These are phyloP conservation scores for Vanacampus margaritifer DNA, from an alignment of 2,113 vertebrate species.

Conservation along the genomic window DNA sequence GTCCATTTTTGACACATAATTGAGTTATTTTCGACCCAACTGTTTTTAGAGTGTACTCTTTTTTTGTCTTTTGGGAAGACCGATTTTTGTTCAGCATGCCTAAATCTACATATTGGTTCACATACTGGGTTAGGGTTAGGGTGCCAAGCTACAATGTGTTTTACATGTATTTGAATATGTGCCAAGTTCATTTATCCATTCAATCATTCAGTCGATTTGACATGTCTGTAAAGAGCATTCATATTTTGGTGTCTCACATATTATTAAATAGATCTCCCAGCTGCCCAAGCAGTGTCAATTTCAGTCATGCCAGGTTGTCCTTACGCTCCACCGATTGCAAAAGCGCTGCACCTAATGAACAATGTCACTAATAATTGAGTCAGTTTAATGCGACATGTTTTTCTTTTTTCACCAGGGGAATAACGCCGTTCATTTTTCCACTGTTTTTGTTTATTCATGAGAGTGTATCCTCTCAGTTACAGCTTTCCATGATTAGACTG, in stretches of 20 bases:
- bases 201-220: slow-evolving; percentile 12
- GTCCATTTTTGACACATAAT: too few relatives aligned
- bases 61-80: not conserved
- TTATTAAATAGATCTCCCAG: slow-evolving; percentile 27
- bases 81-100: not conserved
- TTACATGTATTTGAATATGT: not conserved
- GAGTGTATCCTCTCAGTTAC: slow-evolving; percentile 53
- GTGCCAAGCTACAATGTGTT: slow-evolving; percentile 12
- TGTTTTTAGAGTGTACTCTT: too few relatives aligned
- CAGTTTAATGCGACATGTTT: slow-evolving; percentile 24
- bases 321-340: slow-evolving; percentile 33
- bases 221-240: slow-evolving; percentile 21
- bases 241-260: slow-evolving; percentile 35
- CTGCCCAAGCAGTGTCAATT: slow-evolving; percentile 36
- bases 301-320: slow-evolving; percentile 46
- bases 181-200: slow-evolving; percentile 18
- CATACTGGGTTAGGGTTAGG: too few relatives aligned
- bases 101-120: slow-evolving; percentile 2
- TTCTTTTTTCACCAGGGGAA: slow-evolving; percentile 54
- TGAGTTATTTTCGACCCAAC: too few relatives aligned
- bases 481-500: slow-evolving; percentile 64
- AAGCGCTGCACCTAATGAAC: slow-evolving; percentile 49
- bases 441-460: slow-evolving; percentile 68
- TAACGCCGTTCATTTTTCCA: slow-evolving; percentile 68
- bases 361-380: slow-evolving; percentile 50